A percentile compares a stretch with the other conserved stretches of the same genome.
Evolutionary conservation across 2,888 invertebrate genomes (phyloP).

Genomic region (Lycaena phlaeas): DNA sequence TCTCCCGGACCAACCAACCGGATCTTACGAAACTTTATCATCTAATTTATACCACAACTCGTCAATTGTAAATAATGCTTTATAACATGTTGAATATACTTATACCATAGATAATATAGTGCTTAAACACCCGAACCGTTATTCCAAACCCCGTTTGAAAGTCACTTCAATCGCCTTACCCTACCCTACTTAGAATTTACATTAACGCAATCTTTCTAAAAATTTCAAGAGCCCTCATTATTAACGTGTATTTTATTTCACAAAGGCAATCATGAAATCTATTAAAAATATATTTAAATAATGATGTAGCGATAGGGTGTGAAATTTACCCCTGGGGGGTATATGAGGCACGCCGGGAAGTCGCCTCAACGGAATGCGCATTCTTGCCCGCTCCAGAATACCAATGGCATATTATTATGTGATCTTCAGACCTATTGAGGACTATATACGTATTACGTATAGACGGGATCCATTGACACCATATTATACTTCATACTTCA

Average conservation of each 20-base stretch:
- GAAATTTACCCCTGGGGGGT: constrained; percentile 19
- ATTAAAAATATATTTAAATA: constrained; percentile 6
- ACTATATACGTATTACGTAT: constrained; percentile 40
- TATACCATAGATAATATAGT: too few relatives aligned
- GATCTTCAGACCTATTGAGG: constrained; percentile 54
- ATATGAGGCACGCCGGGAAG: constrained; percentile 41
- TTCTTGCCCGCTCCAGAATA: constrained; percentile 60
- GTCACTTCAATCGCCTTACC: too few relatives aligned
- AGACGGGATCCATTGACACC: constrained; percentile 43
- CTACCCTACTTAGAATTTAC: constrained; percentile 1
- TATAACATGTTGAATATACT: too few relatives aligned
- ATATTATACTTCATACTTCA: constrained; percentile 38
- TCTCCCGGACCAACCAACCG: background rate
- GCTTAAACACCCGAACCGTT: too few relatives aligned
- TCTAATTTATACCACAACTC: background rate
- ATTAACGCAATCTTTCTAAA: background rate
- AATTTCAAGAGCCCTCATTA: background rate
- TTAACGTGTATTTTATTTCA: background rate
- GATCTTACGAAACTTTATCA: background rate
- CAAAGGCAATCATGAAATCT: background rate
- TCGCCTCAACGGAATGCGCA: constrained; percentile 56
- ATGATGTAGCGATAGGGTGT: constrained; percentile 11
- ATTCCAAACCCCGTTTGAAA: too few relatives aligned
- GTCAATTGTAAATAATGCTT: background rate
- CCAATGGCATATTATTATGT: constrained; percentile 68